phyloP scores from a whole-genome alignment of 2,113 vertebrate species.

The Parotia lawesii region DNA sequence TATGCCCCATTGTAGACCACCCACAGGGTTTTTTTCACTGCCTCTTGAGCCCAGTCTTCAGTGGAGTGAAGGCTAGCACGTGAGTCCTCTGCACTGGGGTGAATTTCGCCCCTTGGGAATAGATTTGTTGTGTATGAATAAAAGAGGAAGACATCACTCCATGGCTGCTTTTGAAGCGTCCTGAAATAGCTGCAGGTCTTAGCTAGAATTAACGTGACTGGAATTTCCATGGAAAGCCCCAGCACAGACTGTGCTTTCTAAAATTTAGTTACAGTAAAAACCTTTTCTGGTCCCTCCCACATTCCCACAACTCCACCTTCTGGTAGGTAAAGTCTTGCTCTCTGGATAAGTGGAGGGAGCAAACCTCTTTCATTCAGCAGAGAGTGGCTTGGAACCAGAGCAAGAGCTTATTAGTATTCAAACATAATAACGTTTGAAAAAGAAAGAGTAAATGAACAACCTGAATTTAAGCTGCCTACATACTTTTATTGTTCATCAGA shows the following conservation, averaged over 20 bases:
- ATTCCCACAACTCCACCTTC: constrained; percentile 51
- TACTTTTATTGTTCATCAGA: background rate
- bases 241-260: background rate
- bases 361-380: background rate
- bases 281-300: constrained; percentile 16
- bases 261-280: constrained; percentile 11
- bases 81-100: background rate
- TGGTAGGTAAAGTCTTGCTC: constrained; percentile 5
- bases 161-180: constrained; percentile 24
- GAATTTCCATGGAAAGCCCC: constrained; percentile 39
- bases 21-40: background rate
- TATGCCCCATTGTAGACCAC: background rate
- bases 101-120: constrained; percentile 5
- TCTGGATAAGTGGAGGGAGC: background rate
- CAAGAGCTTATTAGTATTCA: background rate
- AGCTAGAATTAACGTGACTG: background rate
- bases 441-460: background rate
- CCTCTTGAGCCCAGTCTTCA: background rate
- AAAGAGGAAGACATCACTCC: constrained; percentile 26
- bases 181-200: constrained; percentile 45
- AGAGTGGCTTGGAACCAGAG: background rate
- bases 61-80: background rate
- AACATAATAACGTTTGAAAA: background rate
- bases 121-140: background rate
- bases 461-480: background rate